Base-by-base conservation (phyloP, 1,140 invertebrate genomes). In the Monochamus saltuarius region DNA sequence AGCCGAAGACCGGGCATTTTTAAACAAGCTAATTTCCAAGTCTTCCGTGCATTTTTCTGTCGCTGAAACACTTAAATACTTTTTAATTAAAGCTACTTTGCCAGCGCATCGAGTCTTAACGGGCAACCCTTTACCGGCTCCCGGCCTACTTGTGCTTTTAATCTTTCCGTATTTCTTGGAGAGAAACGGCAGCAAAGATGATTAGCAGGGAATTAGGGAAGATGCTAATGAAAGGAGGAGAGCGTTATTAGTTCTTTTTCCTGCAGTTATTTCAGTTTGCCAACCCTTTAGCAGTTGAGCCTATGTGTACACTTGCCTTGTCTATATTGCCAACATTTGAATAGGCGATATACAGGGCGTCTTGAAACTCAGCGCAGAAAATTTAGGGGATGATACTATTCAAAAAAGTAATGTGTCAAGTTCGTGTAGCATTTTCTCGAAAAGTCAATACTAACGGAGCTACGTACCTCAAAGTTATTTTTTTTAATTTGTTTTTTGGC, bases 11-110 rank as follows among this genome's bases (percentile, higher is more conserved):
- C 17, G 40, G 36, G 36, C 51, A 17, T 53, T 53, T 56, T 56
- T 46, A 56, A 56, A 56, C 37, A 56, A 56, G 54, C 54, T 56
- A 56, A 56, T 56, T 47, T 37, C 47, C 37, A 62, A 62, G 49
- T 62, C 60, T 63, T 53, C 59, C 50, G 36, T 52, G 42, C 47
- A 59, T 63, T 63, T 63, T 58, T 63, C 50, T 56, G 55, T 63
- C 55, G 47, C 60, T 57, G 47, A 40, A 62, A 63, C 51, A 59
- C 61, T 63, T 63, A 63, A 63, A 63, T 63, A 63, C 61, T 58
- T 63, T 63, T 63, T 63, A 63, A 63, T 63, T 63, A 63, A 63
- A 63, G 54, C 61, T 56, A 56, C 54, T 56, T 56, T 56, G 19
- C 56, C 17, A 47, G 61, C 56, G 56, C 50, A 63, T 63, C 56